Percentiles rank a stretch among this genome's conserved stretches.
phyloP scores from a whole-genome alignment of 2,797 vertebrate genomes.

The Tadarida brasiliensis region DNA sequence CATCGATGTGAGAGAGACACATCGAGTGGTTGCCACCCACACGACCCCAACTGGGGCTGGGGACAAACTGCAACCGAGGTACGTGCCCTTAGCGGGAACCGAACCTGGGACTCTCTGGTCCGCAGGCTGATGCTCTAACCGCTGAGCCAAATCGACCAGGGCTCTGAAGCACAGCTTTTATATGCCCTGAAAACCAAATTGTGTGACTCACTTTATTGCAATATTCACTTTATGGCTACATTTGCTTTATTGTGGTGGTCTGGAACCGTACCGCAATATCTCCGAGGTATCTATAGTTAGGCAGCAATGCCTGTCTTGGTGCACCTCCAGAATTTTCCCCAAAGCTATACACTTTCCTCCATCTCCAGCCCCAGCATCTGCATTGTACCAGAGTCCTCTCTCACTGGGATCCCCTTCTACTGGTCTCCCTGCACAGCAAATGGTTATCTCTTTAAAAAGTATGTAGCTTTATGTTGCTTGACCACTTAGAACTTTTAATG shows the following conservation, averaged over 20 bases:
- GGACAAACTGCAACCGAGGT: no score
- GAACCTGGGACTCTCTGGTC: no score
- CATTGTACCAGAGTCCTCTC: no score
- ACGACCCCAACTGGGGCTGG: no score
- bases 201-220: neutral
- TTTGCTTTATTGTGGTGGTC: neutral
- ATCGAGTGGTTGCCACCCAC: no score
- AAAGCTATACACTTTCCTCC: neutral
- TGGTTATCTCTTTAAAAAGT: neutral
- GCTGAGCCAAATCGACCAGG: no score
- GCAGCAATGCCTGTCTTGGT: neutral
- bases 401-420: neutral
- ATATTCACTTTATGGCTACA: neutral
- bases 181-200: neutral
- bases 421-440: neutral
- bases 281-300: neutral
- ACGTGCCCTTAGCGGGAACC: no score
- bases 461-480: neutral
- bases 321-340: neutral
- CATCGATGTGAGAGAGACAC: no score
- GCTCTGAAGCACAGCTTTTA: neutral
- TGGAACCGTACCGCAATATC: neutral
- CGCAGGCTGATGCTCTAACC: no score
- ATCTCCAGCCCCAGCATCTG: neutral
- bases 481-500: neutral